A percentile compares a stretch with the other conserved stretches of the same genome.
phyloP scores from a whole-genome alignment of 2,888 invertebrate genomes.

The Eudemis profundana region DNA sequence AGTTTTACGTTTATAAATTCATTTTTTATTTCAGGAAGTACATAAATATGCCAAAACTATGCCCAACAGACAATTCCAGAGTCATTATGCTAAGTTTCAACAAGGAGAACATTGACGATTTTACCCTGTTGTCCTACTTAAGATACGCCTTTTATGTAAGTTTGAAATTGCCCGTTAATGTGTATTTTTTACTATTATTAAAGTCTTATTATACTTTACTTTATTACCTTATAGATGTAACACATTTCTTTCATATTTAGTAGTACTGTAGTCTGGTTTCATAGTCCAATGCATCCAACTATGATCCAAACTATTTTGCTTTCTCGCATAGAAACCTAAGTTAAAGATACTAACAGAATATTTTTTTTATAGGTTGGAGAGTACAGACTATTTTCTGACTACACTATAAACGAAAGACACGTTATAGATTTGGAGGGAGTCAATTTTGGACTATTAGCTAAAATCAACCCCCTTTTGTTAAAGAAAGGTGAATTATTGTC shows the following conservation, averaged over 20 bases:
- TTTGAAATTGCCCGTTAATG: too few species aligned
- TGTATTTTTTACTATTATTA: too few species aligned
- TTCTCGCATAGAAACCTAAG: too few species aligned
- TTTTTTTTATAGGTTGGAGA: slow-evolving; percentile 46
- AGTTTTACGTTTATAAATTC: background rate
- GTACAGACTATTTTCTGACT: slow-evolving; percentile 45
- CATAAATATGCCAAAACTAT: slow-evolving; percentile 26
- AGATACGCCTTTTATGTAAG: slow-evolving; percentile 42
- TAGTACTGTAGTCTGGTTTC: too few species aligned
- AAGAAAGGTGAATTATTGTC: slow-evolving; percentile 48
- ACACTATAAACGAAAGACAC: slow-evolving; percentile 44
- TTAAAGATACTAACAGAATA: background rate
- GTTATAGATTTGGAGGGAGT: slow-evolving; percentile 45
- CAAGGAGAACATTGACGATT: slow-evolving; percentile 48
- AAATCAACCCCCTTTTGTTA: slow-evolving; percentile 46
- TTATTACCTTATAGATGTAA: too few species aligned
- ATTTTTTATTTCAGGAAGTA: slow-evolving; percentile 25
- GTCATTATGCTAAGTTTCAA: slow-evolving; percentile 26
- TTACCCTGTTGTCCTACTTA: slow-evolving; percentile 52
- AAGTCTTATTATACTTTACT: too few species aligned
- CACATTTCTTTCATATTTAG: too few species aligned
- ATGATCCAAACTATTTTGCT: too few species aligned
- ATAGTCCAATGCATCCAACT: too few species aligned
- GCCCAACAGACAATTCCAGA: slow-evolving; percentile 26
- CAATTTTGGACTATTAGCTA: slow-evolving; percentile 31